A percentile compares a stretch with the other conserved stretches of the same genome.
Conservation (phyloP, 1,140 invertebrate genomes). For the Drosophila sucinea region DNA sequence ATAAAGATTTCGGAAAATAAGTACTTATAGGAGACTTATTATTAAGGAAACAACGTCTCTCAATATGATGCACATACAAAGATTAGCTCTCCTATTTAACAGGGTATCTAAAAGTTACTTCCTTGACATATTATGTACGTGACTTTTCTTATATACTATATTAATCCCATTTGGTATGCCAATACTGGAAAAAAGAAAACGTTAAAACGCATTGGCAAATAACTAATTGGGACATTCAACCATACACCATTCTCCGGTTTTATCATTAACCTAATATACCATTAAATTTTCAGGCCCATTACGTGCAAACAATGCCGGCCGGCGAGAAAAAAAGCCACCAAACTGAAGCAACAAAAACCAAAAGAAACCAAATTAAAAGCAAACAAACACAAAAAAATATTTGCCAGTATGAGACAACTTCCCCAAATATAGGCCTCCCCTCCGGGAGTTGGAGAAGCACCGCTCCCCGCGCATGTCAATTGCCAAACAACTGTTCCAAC, state of each 20-base stretch:
- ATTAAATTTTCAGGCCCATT: conserved; percentile 13
- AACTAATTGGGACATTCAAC: background rate
- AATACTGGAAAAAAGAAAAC: background rate
- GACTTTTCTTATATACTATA: background rate
- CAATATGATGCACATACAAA: too few relatives aligned
- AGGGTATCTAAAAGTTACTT: background rate
- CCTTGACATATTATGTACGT: background rate
- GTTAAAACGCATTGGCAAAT: conserved; percentile 5
- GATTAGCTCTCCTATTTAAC: too few relatives aligned
- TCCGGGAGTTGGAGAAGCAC: background rate
- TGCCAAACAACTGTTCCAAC: conserved; percentile 29
- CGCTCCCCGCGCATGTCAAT: conserved; percentile 26
- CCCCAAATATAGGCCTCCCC: background rate
- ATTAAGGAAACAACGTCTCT: too few relatives aligned
- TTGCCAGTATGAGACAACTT: conserved; percentile 12
- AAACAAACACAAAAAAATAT: conserved; percentile 47
- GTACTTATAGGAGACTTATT: too few relatives aligned
- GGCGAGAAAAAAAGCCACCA: conserved; percentile 19
- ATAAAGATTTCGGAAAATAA: too few relatives aligned
- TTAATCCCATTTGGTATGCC: background rate
- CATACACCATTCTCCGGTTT: background rate
- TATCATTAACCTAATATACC: conserved; percentile 11
- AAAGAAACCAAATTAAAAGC: conserved; percentile 40
- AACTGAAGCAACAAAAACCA: conserved; percentile 22
- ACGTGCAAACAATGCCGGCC: conserved; percentile 36